Conservation (phyloP, 2,797 vertebrate genomes). For the Poecilia gillii region DNA sequence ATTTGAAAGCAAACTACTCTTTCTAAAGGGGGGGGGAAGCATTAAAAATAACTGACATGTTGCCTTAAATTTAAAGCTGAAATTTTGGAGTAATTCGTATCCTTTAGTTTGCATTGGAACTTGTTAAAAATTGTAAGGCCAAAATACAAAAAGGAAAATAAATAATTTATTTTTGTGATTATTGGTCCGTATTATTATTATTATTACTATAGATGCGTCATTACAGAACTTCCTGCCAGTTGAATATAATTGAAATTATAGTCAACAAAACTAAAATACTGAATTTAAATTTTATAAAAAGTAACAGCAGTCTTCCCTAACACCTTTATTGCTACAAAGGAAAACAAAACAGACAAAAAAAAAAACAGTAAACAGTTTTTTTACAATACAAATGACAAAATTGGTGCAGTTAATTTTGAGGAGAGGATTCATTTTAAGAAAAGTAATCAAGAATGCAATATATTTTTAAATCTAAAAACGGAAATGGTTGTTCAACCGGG, state of each 20-base stretch:
- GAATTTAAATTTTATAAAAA: not conserved
- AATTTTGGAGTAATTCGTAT: not conserved
- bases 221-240: not conserved
- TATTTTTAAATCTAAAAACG: not conserved
- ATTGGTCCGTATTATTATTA: not conserved
- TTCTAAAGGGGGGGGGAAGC: fast-evolving
- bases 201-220: not conserved
- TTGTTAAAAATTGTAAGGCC: not conserved
- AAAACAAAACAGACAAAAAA: not conserved
- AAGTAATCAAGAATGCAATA: not conserved
- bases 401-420: not conserved
- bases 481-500: not conserved
- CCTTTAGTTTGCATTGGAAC: not conserved
- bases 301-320: not conserved
- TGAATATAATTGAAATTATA: not conserved
- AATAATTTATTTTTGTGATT: not conserved
- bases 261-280: not conserved
- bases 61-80: not conserved
- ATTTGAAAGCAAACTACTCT: not conserved
- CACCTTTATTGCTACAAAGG: not conserved
- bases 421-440: not conserved
- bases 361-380: not conserved
- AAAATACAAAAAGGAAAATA: no score
- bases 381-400: not conserved
- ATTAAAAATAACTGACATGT: not conserved